Conservation (phyloP, 2,113 vertebrate genomes). For the Erythrocercus mccallii region DNA sequence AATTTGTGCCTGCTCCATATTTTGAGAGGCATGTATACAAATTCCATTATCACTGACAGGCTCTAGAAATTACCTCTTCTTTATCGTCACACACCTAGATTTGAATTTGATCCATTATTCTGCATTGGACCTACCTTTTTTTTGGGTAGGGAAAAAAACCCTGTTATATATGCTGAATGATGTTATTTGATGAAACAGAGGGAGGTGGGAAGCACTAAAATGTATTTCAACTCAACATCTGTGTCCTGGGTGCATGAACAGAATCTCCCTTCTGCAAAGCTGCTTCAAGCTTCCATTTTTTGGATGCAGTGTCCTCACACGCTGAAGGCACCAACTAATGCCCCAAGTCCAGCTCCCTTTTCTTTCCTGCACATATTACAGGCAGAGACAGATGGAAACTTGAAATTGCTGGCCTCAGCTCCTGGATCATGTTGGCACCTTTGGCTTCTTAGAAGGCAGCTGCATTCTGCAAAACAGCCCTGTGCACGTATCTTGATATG, state of each 20-base stretch:
- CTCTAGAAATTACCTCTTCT: not conserved
- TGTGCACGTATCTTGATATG: constrained; percentile 77
- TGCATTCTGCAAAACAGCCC: constrained; percentile 78
- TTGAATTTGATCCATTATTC: not conserved
- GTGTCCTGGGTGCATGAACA: not conserved
- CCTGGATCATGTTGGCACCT: constrained; percentile 70
- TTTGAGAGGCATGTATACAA: not conserved
- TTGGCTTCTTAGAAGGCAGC: constrained; percentile 67
- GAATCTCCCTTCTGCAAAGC: not conserved
- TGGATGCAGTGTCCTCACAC: not conserved
- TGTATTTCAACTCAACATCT: not conserved
- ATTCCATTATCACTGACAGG: not conserved
- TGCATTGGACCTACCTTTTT: not conserved
- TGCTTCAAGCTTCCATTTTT: not conserved
- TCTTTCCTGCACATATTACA: constrained; percentile 59
- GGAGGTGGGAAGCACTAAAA: not conserved
- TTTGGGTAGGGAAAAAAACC: not conserved
- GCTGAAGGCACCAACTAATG: not conserved
- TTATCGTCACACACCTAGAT: not conserved
- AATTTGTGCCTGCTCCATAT: not conserved
- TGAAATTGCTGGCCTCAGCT: constrained; percentile 75
- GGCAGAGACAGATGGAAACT: constrained; percentile 79
- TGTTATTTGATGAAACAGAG: not conserved
- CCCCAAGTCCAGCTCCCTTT: not conserved
- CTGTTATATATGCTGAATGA: not conserved